phyloP scores from a whole-genome alignment of 2,888 invertebrate genomes.

The Adelognathus sp. region DNA sequence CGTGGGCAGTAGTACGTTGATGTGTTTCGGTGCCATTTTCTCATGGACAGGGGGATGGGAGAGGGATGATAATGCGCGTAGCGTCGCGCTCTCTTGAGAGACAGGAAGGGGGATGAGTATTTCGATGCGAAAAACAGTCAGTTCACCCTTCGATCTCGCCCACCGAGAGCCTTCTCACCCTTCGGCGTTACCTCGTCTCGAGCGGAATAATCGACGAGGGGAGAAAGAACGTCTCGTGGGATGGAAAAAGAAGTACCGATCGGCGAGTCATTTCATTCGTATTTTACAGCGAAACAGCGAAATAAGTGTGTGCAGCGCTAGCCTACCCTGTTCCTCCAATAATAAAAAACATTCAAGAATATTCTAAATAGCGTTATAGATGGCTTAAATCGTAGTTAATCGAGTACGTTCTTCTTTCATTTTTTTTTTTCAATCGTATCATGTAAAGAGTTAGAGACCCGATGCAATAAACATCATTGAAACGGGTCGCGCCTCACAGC shows the following conservation, averaged over 20 bases:
- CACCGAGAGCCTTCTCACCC: not conserved
- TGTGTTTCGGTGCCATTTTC: slow-evolving; percentile 31
- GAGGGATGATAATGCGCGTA: slow-evolving; percentile 8
- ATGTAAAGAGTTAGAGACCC: slow-evolving; percentile 20
- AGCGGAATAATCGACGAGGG: slow-evolving; percentile 20
- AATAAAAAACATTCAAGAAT: slow-evolving; percentile 72
- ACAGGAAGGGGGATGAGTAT: not conserved
- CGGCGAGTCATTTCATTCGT: slow-evolving; percentile 35
- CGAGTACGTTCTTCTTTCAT: slow-evolving; percentile 7
- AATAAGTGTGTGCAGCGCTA: slow-evolving; percentile 76
- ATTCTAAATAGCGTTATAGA: slow-evolving; percentile 57
- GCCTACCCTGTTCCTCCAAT: slow-evolving; percentile 79
- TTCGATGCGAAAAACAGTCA: slow-evolving; percentile 6
- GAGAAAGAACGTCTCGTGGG: not conserved
- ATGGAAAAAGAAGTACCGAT: slow-evolving; percentile 9
- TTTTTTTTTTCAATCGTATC: slow-evolving; percentile 25
- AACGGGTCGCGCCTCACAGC: slow-evolving; percentile 14
- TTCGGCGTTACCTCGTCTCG: not conserved
- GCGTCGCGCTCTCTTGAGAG: slow-evolving; percentile 35
- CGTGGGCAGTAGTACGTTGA: slow-evolving; percentile 21
- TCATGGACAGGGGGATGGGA: slow-evolving; percentile 12
- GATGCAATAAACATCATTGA: slow-evolving; percentile 32
- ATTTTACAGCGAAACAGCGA: slow-evolving; percentile 68
- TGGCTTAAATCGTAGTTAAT: slow-evolving; percentile 45
- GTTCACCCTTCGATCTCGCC: slow-evolving; percentile 22